Conservation (phyloP, 53 echinoderm and acorn worm species). For the Actinopyga echinites region DNA sequence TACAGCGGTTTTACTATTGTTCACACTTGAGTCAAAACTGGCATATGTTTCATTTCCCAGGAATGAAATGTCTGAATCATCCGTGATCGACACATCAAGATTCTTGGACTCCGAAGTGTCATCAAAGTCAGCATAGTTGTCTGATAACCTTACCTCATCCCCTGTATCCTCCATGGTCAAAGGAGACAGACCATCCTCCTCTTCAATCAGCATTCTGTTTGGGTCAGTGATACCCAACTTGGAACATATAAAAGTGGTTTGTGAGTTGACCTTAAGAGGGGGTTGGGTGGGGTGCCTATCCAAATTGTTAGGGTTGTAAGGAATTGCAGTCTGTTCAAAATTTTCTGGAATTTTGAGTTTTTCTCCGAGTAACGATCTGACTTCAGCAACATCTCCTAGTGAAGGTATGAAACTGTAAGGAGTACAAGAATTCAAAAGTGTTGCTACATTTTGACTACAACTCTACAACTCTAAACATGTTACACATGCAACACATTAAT, state of each 20-base stretch:
- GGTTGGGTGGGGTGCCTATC: conserved; percentile 69
- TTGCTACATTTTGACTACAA: not conserved
- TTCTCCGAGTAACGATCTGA: conserved; percentile 67
- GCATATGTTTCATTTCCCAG: conserved; percentile 39
- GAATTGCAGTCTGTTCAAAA: conserved; percentile 72
- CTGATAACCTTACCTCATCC: conserved; percentile 49
- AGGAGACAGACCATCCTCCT: conserved; percentile 40
- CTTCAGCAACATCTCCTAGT: conserved; percentile 65
- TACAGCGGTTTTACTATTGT: conserved; percentile 1
- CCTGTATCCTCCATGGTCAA: conserved; percentile 49
- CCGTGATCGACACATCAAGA: not conserved
- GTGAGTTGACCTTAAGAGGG: conserved; percentile 72
- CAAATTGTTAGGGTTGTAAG: conserved; percentile 69
- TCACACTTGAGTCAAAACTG: conserved; percentile 9
- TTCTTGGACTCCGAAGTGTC: conserved; percentile 56
- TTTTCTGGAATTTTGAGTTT: conserved; percentile 72
- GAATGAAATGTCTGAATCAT: conserved; percentile 34
- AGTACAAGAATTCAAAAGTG: too few relatives aligned
- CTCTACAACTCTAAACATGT: too few relatives aligned
- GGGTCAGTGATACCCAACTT: conserved; percentile 77
- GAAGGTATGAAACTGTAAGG: conserved; percentile 8
- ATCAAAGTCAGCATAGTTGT: conserved; percentile 63
- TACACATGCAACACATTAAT: too few relatives aligned
- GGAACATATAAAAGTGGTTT: conserved; percentile 79
- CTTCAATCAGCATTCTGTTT: conserved; percentile 46